Evolutionary conservation across 2,113 vertebrate species (phyloP).

Genomic region (Pteropus alecto): DNA sequence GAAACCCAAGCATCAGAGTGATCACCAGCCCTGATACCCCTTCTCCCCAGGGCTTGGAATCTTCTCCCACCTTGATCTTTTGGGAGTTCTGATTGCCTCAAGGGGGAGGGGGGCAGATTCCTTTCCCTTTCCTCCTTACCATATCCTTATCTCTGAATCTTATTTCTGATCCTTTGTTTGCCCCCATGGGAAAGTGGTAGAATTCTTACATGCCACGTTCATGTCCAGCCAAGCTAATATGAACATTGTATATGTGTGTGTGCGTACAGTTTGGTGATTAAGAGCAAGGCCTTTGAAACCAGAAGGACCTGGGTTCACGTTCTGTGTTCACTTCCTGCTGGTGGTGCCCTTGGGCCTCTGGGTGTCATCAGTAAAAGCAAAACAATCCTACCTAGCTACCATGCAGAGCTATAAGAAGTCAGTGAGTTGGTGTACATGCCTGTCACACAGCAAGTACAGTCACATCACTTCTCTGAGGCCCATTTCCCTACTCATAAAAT

Average conservation of each 20-base stretch:
- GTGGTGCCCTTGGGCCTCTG: not conserved
- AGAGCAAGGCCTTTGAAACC: conserved; percentile 14
- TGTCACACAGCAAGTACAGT: not conserved
- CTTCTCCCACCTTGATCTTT: not conserved
- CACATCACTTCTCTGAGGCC: not conserved
- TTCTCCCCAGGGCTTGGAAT: not conserved
- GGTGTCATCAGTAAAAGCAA: not conserved
- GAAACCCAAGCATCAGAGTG: not conserved
- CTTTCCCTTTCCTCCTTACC: not conserved
- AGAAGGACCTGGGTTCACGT: not conserved
- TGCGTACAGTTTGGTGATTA: not conserved
- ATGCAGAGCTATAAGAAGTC: not conserved
- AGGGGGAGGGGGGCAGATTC: too few species aligned
- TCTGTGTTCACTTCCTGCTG: not conserved
- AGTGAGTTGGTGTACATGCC: not conserved
- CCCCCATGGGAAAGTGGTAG: not conserved
- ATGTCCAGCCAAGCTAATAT: not conserved
- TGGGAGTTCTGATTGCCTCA: not conserved
- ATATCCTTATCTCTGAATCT: not conserved
- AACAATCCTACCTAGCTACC: not conserved
- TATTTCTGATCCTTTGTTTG: not conserved
- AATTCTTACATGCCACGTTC: not conserved
- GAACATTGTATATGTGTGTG: not conserved
- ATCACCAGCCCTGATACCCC: not conserved
- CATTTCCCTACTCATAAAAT: not conserved